Evolutionary conservation across 1,140 invertebrate genomes (phyloP).

Genomic region (Grapholita molesta): DNA sequence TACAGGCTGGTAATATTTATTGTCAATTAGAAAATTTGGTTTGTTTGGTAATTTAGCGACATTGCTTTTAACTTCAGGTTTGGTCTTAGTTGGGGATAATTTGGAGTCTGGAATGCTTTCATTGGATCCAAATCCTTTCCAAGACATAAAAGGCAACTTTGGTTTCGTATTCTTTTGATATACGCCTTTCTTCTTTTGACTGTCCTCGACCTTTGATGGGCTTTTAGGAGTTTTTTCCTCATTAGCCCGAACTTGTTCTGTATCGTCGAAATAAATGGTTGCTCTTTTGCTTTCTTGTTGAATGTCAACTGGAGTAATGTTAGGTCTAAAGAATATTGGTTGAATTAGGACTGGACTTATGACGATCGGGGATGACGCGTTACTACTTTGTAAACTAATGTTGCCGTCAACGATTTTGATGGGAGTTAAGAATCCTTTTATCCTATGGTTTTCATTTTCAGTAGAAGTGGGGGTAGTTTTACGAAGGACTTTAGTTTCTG

Average conservation of each 20-base stretch:
- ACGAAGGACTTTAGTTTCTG: neutral
- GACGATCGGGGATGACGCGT: conserved; percentile 51
- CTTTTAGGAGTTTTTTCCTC: conserved; percentile 26
- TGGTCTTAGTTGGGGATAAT: conserved; percentile 31
- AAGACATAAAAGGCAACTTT: conserved; percentile 49
- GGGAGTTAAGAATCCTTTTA: conserved; percentile 54
- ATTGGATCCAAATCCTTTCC: conserved; percentile 42
- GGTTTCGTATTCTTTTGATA: conserved; percentile 60
- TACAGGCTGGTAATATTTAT: conserved; percentile 66
- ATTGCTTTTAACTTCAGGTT: conserved; percentile 28
- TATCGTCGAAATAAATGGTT: conserved; percentile 65
- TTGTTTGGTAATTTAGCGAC: conserved; percentile 54
- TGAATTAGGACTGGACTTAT: conserved; percentile 66
- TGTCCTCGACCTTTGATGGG: conserved; percentile 22
- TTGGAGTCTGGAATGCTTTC: conserved; percentile 41
- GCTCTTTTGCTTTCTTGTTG: conserved; percentile 41
- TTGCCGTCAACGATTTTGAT: conserved; percentile 49
- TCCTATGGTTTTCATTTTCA: conserved; percentile 25
- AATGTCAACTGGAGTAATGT: conserved; percentile 20
- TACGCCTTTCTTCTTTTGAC: conserved; percentile 44
- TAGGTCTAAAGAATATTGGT: conserved; percentile 52
- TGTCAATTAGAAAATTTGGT: conserved; percentile 59
- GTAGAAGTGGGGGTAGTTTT: neutral
- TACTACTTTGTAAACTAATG: conserved; percentile 26
- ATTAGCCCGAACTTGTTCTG: conserved; percentile 52